Base-by-base conservation (phyloP, 2,888 invertebrate species). In the Phania funesta region DNA sequence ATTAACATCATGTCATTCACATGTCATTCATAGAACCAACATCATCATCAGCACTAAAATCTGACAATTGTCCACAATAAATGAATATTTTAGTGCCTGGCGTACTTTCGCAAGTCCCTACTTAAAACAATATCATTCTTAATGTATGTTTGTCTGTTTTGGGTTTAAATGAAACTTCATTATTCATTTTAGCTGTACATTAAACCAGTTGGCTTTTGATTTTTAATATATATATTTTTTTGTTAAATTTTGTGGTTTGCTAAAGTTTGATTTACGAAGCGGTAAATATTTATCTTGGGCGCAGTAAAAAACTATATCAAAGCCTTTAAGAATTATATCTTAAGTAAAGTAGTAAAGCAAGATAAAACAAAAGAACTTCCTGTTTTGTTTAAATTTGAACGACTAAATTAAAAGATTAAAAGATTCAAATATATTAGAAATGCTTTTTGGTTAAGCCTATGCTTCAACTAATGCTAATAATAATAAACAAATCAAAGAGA, bases 21-120 rank as follows among this genome's bases (percentile, higher is more conserved):
- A 44, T 29, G 38, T 32, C 54, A 52, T 26, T 13, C 4, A 32
- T 8, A 16, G 8, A 6, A 44, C 16, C 7, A 16, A 44, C 41
- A 44, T 50, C 26, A 22, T n/a, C 60, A 64, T 50, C 35, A 64
- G 20, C 5, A 29, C 22, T 24, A 24, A 26, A 20, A 44, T 75
- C 67, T 81, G 80, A 70, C 80, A 71, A 81, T 71, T 76, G 80
- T 76, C 80, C 80, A 81, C 80, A 81, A 74, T 76, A 67, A 60
- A 76, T 67, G 58, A 67, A 67, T 58, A 60, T 67, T 65, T 58
- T 48, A 48, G 13, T 1, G 44, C 48, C 32, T 38, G 44, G 18
- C 52, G 20, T 26, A 24, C 22, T 38, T 56, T 56, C 48, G 26
- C 38, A 64, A 26, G 41, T 54, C 68, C 44, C n/a, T 46, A 18